Base-by-base conservation (phyloP, 2,113 vertebrate species). In the Rhadina sibilatrix region DNA sequence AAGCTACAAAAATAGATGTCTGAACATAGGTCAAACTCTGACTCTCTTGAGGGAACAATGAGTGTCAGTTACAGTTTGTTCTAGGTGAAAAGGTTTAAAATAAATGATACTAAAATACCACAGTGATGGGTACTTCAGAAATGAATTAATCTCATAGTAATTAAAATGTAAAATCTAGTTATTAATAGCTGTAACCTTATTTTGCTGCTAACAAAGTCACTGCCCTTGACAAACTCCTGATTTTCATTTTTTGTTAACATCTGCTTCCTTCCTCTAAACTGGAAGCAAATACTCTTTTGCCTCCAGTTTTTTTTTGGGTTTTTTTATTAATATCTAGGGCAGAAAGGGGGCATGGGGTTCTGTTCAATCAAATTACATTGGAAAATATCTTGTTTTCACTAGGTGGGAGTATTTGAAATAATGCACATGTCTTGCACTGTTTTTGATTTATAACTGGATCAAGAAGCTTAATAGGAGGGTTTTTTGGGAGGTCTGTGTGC, bases 131-230 rank as follows among this genome's bases (percentile, higher is more conserved):
- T 90, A 54, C 33, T 54, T 93, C n/a, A 89, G 70, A 83, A 95
- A 74, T 85, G 0, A 69, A 90, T 77, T 80, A 2, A 42, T 81
- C 56, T 70, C 35, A 53, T 38, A 47, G 64, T 84, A 91, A 89
- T 94, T 72, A 89, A 83, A 91, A 89, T 84, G 40, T 64, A 59
- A 82, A 70, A 61, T 37, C 30, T 63, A 40, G 84, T n/a, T 93
- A 91, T 91, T 89, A 74, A 89, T 84, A 89, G 72, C 56, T 70
- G 5, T 90, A 90, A 81, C 77, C 44, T 89, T 83, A 59, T 70
- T 88, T 94, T 91, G 44, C 81, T 87, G 57, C 64, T 80, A 63
- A 35, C 35, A 23, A 71, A 86, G 76, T 89, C 76, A 31, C 60
- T 97, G 89, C 44, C 83, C 72, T 96, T 94, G 89, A 47, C 56